Evolutionary conservation across 2,888 invertebrate species (phyloP).

Genomic region (Ophraella communa): DNA sequence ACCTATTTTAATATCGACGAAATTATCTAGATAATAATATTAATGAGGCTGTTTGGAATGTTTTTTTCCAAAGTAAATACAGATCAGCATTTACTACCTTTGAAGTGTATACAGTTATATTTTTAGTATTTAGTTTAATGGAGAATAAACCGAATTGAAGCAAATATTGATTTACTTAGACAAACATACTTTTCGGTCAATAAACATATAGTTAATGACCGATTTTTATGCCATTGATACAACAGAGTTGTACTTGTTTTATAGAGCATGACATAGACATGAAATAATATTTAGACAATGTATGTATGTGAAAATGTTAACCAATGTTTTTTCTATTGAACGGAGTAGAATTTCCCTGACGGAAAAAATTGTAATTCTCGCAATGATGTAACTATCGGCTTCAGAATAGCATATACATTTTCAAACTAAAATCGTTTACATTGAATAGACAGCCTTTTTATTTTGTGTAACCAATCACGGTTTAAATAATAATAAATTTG

Average conservation of each 20-base stretch:
- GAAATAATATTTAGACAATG: too few relatives aligned
- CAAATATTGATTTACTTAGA: constrained; percentile 33
- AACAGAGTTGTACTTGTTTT: background rate
- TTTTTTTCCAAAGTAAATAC: constrained; percentile 31
- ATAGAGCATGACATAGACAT: background rate
- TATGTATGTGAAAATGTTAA: too few relatives aligned
- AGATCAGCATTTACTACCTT: constrained; percentile 35
- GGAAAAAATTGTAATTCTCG: too few relatives aligned
- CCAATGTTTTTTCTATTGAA: too few relatives aligned
- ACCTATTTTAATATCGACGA: constrained; percentile 16
- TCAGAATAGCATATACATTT: too few relatives aligned
- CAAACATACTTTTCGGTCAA: constrained; percentile 22
- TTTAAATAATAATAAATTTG: too few relatives aligned
- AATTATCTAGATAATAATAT: constrained; percentile 28
- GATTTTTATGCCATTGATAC: constrained; percentile 2
- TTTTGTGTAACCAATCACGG: too few relatives aligned
- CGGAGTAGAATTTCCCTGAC: too few relatives aligned
- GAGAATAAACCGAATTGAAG: constrained; percentile 29
- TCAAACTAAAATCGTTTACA: too few relatives aligned
- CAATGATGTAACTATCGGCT: too few relatives aligned
- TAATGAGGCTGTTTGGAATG: constrained; percentile 31
- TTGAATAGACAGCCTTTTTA: too few relatives aligned
- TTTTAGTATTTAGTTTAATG: constrained; percentile 37
- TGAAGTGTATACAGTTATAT: constrained; percentile 38
- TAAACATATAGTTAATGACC: constrained; percentile 22